A percentile compares a stretch with the other conserved stretches of the same genome.
These are phyloP conservation scores for Danio choprae DNA, from an alignment of 2,797 vertebrate genomes.

Conservation along the genomic window DNA sequence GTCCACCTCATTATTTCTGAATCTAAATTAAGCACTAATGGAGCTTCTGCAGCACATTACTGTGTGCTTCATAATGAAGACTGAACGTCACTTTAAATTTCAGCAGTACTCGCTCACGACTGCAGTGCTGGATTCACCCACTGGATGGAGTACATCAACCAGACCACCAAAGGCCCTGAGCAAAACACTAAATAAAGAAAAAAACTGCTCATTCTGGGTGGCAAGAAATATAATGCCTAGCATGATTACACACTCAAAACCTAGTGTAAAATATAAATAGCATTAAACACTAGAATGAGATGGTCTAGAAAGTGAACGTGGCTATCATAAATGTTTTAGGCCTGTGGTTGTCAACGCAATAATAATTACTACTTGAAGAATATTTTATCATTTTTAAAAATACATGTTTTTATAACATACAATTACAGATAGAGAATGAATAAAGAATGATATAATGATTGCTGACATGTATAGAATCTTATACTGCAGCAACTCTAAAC, in stretches of 20 bases:
- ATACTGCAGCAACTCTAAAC: too few relatives aligned
- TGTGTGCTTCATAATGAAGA: not conserved
- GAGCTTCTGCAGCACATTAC: conserved; percentile 20
- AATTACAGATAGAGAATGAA: too few relatives aligned
- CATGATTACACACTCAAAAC: not conserved
- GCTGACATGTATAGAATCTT: too few relatives aligned
- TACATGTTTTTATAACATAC: too few relatives aligned
- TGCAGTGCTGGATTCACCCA: conserved; percentile 41
- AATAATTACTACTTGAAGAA: too few relatives aligned
- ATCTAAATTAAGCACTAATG: conserved; percentile 15
- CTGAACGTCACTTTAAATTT: not conserved
- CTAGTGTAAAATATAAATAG: too few relatives aligned
- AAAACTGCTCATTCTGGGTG: not conserved
- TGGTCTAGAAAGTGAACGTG: too few relatives aligned
- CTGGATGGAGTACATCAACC: conserved; percentile 49
- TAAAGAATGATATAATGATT: too few relatives aligned
- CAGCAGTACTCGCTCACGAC: not conserved
- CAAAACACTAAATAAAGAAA: not conserved
- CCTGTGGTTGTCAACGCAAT: too few relatives aligned
- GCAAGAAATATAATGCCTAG: not conserved
- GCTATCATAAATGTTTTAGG: too few relatives aligned
- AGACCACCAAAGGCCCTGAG: conserved; percentile 4
- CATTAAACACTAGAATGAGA: too few relatives aligned
- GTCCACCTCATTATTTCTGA: conserved; percentile 8
- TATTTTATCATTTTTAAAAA: too few relatives aligned